A percentile compares a stretch with the other conserved stretches of the same genome.
Conservation (phyloP, 2,888 invertebrate genomes). For the Athalia cordata region DNA sequence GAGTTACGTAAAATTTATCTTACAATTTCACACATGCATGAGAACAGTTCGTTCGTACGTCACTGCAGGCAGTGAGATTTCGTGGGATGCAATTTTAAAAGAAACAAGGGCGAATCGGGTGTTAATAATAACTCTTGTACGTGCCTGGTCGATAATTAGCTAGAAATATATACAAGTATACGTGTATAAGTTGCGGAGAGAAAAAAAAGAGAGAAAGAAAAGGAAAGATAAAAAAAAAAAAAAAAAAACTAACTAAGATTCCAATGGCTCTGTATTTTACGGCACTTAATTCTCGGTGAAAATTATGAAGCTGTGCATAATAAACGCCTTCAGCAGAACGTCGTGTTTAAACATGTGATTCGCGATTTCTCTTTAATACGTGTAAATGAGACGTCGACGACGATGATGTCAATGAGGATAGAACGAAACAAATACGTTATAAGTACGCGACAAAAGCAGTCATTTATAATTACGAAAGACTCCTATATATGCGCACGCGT, state of each 20-base stretch:
- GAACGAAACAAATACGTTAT: too few species aligned
- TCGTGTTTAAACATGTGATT: not conserved
- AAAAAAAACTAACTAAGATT: not conserved
- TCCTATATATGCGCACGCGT: not conserved
- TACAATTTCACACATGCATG: not conserved
- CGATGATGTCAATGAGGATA: too few species aligned
- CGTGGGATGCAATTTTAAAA: too few species aligned
- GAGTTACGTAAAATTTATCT: not conserved
- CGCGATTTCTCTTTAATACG: constrained; percentile 16
- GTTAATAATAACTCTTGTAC: too few species aligned
- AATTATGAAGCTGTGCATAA: too few species aligned
- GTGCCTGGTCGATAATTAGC: too few species aligned
- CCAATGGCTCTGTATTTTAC: not conserved
- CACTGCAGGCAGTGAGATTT: not conserved
- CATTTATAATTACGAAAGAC: not conserved
- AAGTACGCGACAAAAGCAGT: not conserved
- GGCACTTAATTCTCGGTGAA: too few species aligned
- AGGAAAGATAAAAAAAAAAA: not conserved
- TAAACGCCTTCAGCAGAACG: too few species aligned
- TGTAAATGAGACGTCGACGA: not conserved
- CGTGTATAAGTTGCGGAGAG: too few species aligned
- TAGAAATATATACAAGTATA: too few species aligned
- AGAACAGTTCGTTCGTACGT: not conserved
- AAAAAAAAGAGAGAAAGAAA: too few species aligned
- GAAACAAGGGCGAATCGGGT: too few species aligned